A percentile compares a stretch with the other conserved stretches of the same genome.
Evolutionary conservation across 2,113 vertebrate genomes (phyloP).

Genomic region (Anguilla japonica): DNA sequence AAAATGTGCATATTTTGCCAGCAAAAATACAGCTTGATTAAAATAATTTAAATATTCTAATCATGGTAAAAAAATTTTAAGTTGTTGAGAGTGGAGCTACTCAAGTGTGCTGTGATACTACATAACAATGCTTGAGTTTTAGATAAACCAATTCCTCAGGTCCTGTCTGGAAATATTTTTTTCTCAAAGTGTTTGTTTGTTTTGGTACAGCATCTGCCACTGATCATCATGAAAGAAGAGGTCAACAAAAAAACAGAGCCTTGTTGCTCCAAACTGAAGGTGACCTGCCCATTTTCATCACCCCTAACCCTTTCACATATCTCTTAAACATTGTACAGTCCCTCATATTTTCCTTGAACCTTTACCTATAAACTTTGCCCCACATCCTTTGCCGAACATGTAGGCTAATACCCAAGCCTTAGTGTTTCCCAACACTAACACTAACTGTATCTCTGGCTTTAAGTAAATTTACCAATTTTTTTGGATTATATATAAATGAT

Average conservation of each 20-base stretch:
- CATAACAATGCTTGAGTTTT: neutral
- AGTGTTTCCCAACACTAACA: neutral
- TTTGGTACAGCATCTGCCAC: constrained; percentile 18
- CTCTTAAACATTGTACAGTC: neutral
- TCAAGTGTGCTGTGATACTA: neutral
- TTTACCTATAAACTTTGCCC: neutral
- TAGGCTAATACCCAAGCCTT: neutral
- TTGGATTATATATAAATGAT: no score
- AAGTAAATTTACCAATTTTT: no score
- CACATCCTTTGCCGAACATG: neutral
- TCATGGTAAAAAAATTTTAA: neutral
- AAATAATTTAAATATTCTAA: neutral
- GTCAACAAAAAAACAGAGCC: constrained; percentile 47
- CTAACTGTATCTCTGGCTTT: neutral
- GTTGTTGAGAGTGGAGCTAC: neutral
- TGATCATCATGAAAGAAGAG: constrained; percentile 66
- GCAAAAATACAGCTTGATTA: neutral
- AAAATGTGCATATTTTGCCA: neutral
- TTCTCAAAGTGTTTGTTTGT: neutral
- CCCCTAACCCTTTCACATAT: neutral
- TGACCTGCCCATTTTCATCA: constrained; percentile 35
- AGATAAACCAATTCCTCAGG: neutral
- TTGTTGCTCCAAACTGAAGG: constrained; percentile 74
- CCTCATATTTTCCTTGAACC: neutral
- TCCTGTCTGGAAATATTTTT: neutral